Percentiles rank a stretch among this genome's conserved stretches.
Conservation (phyloP, 2,797 vertebrate species). For the Coregonus suidteri region DNA sequence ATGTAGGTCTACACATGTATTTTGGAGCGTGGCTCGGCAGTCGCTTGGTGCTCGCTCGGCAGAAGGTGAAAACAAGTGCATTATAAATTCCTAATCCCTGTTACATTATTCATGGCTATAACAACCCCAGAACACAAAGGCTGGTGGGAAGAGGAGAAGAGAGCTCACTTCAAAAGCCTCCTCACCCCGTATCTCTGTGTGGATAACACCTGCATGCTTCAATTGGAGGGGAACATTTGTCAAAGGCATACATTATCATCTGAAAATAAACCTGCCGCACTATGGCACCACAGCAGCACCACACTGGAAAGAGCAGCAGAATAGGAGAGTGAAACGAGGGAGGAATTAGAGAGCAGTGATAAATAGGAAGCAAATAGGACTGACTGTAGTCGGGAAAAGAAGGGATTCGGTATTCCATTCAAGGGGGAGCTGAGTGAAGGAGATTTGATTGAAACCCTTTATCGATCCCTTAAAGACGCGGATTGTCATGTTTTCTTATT, state of each 20-base stretch:
- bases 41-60: background rate
- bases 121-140: constrained; percentile 47
- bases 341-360: constrained; percentile 7
- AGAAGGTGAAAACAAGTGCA: constrained; percentile 49
- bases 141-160: constrained; percentile 22
- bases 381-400: constrained; percentile 14
- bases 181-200: constrained; percentile 35
- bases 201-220: constrained; percentile 48
- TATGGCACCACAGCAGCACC: constrained; percentile 7
- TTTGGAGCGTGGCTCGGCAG: constrained; percentile 26
- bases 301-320: background rate
- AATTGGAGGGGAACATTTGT: constrained; percentile 44
- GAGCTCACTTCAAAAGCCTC: constrained; percentile 51
- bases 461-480: constrained; percentile 18
- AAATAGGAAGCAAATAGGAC: constrained; percentile 20
- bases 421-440: constrained; percentile 8
- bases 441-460: constrained; percentile 24
- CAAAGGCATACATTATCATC: constrained; percentile 52
- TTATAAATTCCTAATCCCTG: constrained; percentile 50
- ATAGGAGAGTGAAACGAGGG: background rate
- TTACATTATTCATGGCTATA: constrained; percentile 55
- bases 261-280: constrained; percentile 28
- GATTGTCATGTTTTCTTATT: background rate
- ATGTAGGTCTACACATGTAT: constrained; percentile 23
- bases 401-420: constrained; percentile 6